Evolutionary conservation across 2,888 invertebrate genomes (phyloP).

Genomic region (Hydroisotoma schaefferi): DNA sequence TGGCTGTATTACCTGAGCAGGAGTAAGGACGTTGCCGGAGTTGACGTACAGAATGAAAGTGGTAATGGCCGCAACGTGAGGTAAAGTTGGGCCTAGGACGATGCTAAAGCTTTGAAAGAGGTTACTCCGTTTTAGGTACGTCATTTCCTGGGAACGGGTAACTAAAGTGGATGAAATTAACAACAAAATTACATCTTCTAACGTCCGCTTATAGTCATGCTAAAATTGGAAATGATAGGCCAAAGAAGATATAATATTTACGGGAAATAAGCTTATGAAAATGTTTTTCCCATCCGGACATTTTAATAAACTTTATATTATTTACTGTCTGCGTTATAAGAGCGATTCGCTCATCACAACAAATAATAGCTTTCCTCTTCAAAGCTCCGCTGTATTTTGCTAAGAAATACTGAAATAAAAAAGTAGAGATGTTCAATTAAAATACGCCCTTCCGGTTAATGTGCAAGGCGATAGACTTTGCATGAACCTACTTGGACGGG

Average conservation of each 20-base stretch:
- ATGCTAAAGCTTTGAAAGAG: constrained; percentile 61
- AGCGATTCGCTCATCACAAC: constrained; percentile 55
- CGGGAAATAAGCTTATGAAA: constrained; percentile 57
- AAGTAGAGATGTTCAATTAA: constrained; percentile 8
- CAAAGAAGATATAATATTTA: constrained; percentile 21
- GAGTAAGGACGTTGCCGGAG: constrained; percentile 59
- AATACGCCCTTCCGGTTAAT: not conserved
- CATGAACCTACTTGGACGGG: constrained; percentile 59
- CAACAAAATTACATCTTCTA: constrained; percentile 10
- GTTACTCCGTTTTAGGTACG: constrained; percentile 57
- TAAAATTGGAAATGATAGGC: constrained; percentile 2
- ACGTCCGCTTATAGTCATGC: not conserved
- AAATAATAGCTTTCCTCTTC: constrained; percentile 50
- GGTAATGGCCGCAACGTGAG: constrained; percentile 60
- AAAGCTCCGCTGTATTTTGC: constrained; percentile 53
- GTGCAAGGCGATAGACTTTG: not conserved
- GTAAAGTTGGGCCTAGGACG: constrained; percentile 61
- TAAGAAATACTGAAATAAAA: constrained; percentile 52
- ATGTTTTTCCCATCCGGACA: constrained; percentile 64
- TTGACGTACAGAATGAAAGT: constrained; percentile 60
- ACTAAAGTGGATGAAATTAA: constrained; percentile 52
- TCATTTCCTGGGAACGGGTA: constrained; percentile 57
- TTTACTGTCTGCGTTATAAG: constrained; percentile 60
- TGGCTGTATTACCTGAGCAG: constrained; percentile 57
- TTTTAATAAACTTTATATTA: constrained; percentile 62